A percentile compares a stretch with the other conserved stretches of the same genome.
phyloP scores from a whole-genome alignment of 2,888 invertebrate genomes.

The Homarus gammarus region DNA sequence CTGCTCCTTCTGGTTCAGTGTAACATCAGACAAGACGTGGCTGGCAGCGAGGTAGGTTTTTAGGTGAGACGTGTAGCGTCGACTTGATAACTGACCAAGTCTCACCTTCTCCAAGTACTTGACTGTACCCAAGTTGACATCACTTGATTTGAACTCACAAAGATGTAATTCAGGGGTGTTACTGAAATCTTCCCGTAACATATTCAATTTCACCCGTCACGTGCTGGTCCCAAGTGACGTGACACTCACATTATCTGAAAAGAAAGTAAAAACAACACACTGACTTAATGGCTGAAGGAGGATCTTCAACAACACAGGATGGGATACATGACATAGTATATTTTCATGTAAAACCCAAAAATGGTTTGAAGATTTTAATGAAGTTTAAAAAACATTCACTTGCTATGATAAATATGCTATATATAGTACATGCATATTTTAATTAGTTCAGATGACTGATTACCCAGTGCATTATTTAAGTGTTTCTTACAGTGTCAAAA shows the following conservation, averaged over 20 bases:
- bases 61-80: constrained; percentile 33
- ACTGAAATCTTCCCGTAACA: constrained; percentile 31
- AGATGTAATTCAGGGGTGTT: constrained; percentile 19
- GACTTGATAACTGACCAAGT: constrained; percentile 48
- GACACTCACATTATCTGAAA: not conserved
- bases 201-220: not conserved
- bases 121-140: constrained; percentile 26
- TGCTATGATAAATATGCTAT: no score
- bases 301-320: no score
- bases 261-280: no score
- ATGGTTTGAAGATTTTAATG: no score
- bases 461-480: no score
- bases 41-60: constrained; percentile 33
- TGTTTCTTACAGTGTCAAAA: no score
- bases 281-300: no score
- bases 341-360: no score
- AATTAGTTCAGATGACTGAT: no score
- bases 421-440: no score
- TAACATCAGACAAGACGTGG: constrained; percentile 37
- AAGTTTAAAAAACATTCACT: no score
- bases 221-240: not conserved
- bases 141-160: constrained; percentile 22
- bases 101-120: constrained; percentile 49
- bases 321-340: no score
- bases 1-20: constrained; percentile 41